Evolutionary conservation across 2,113 vertebrate genomes (phyloP).

Genomic region (Salvelinus alpinus): DNA sequence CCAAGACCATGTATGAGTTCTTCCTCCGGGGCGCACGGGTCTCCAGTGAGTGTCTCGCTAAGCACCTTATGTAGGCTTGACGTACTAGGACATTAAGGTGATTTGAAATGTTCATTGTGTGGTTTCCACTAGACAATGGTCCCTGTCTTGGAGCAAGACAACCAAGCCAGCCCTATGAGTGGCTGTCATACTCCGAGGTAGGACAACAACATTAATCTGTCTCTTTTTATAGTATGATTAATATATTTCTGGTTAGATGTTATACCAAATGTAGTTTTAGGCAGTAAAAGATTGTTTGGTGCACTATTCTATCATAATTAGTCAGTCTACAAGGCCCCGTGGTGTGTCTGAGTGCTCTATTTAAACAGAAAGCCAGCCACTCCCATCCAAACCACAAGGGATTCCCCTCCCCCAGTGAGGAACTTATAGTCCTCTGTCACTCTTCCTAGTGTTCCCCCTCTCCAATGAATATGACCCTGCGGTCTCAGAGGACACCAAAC

Average conservation of each 20-base stretch:
- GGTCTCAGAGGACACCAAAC: no score
- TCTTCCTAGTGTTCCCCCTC: background rate
- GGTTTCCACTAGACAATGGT: slow-evolving; percentile 80
- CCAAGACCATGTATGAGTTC: slow-evolving; percentile 82
- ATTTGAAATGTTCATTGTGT: background rate
- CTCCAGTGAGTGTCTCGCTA: slow-evolving; percentile 82
- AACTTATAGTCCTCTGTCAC: no score
- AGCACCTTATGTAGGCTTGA: background rate
- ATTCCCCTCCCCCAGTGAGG: no score
- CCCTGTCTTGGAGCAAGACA: slow-evolving; percentile 93
- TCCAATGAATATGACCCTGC: background rate
- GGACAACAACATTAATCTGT: slow-evolving; percentile 7
- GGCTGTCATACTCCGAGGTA: slow-evolving; percentile 92
- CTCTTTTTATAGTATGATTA: background rate
- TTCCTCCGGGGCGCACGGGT: slow-evolving; percentile 85
- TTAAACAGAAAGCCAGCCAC: background rate
- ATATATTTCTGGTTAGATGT: no score
- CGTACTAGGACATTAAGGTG: background rate
- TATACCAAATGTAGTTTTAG: background rate
- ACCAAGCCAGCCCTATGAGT: slow-evolving; percentile 91
- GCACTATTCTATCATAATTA: no score
- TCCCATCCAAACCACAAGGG: no score
- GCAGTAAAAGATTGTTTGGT: background rate
- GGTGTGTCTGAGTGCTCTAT: background rate
- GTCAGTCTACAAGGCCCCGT: background rate